Evolutionary conservation across 2,113 vertebrate species (phyloP).

Genomic region (Ceyx cyanopectus): DNA sequence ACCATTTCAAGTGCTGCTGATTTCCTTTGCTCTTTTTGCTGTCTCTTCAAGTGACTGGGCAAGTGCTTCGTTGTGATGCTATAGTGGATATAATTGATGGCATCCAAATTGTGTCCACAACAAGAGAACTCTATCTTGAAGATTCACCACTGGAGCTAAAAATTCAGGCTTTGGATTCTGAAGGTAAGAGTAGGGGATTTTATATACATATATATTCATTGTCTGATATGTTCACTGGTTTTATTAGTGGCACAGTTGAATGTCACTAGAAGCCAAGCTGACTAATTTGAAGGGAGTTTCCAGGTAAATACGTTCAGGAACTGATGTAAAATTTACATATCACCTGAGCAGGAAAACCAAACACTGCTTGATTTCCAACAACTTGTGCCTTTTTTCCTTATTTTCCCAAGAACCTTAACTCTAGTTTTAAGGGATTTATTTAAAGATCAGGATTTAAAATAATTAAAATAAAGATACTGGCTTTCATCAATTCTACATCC

Average conservation of each 20-base stretch:
- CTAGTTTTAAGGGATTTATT: background rate
- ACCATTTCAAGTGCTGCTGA: background rate
- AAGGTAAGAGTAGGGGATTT: slow-evolving; percentile 79
- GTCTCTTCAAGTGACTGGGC: slow-evolving; percentile 85
- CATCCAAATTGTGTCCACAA: slow-evolving; percentile 94
- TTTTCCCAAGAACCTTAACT: background rate
- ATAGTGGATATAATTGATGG: slow-evolving; percentile 92
- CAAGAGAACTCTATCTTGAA: slow-evolving; percentile 94
- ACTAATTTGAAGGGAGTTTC: background rate
- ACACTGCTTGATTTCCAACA: background rate
- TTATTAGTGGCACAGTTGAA: background rate
- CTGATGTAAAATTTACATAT: background rate
- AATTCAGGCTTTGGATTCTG: slow-evolving; percentile 93
- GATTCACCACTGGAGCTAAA: slow-evolving; percentile 92
- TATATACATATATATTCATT: background rate
- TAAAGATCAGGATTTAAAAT: background rate
- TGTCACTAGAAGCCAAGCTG: background rate
- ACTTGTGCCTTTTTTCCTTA: background rate
- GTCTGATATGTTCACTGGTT: background rate
- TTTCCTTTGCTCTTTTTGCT: background rate
- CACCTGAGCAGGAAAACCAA: background rate
- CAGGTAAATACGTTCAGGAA: background rate
- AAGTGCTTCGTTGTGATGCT: slow-evolving; percentile 93
- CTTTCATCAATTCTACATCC: background rate
- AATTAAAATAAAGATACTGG: background rate